Evolutionary conservation across 2,113 vertebrate species (phyloP).

Genomic region (Zapornia atra): DNA sequence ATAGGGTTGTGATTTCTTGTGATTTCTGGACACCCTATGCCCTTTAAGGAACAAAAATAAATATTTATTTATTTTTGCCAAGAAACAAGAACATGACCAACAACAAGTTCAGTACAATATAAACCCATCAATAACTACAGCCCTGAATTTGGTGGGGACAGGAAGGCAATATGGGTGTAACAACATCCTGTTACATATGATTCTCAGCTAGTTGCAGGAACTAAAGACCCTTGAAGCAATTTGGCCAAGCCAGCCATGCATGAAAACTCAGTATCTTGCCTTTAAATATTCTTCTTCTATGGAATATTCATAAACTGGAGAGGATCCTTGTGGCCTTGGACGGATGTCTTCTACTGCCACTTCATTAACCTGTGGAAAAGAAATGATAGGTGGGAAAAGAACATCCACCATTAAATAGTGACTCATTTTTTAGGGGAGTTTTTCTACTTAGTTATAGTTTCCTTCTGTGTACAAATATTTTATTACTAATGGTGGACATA

Average conservation of each 20-base stretch:
- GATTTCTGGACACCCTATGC: neutral
- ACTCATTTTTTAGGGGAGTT: neutral
- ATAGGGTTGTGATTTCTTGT: neutral
- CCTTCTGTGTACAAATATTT: neutral
- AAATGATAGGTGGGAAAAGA: neutral
- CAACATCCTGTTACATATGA: neutral
- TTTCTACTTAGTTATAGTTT: neutral
- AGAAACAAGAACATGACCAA: neutral
- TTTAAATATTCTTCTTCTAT: conserved; percentile 79
- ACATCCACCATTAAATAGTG: neutral
- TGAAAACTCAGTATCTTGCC: conserved; percentile 68
- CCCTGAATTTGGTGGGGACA: neutral
- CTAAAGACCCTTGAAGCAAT: neutral
- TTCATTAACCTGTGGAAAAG: conserved; percentile 80
- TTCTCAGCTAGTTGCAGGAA: neutral
- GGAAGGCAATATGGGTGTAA: neutral
- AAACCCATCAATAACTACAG: neutral
- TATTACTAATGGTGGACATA: neutral
- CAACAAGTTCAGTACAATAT: neutral
- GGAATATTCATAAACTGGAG: conserved; percentile 89
- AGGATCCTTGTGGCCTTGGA: conserved; percentile 94
- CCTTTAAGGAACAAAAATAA: neutral
- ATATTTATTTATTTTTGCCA: neutral
- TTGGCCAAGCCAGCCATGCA: neutral
- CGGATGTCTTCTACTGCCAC: conserved; percentile 84